Evolutionary conservation across 2,888 invertebrate genomes (phyloP).

Genomic region (Encarsia formosa): DNA sequence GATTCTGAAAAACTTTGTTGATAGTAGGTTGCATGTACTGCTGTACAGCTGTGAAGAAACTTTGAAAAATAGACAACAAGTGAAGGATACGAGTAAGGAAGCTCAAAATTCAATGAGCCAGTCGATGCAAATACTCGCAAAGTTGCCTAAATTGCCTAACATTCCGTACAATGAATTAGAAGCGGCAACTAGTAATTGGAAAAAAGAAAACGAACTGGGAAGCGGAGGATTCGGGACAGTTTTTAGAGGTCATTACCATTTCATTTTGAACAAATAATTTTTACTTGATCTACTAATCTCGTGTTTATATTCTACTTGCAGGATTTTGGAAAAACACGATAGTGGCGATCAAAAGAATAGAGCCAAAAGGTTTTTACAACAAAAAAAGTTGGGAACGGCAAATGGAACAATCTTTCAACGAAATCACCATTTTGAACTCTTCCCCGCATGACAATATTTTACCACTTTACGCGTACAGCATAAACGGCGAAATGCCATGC

Average conservation of each 20-base stretch:
- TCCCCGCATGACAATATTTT: slow-evolving; percentile 89
- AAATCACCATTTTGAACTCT: slow-evolving; percentile 72
- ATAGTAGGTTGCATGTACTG: neutral
- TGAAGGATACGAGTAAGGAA: too few relatives aligned
- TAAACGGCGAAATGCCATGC: slow-evolving; percentile 76
- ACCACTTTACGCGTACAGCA: slow-evolving; percentile 80
- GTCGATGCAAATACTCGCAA: neutral
- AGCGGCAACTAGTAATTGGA: neutral
- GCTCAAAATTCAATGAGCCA: neutral
- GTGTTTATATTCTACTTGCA: neutral
- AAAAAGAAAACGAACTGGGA: neutral
- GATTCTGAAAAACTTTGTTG: slow-evolving; percentile 51
- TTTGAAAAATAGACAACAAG: neutral
- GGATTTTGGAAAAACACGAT: slow-evolving; percentile 72
- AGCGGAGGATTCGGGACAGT: neutral
- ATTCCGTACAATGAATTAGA: neutral
- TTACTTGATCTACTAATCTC: neutral
- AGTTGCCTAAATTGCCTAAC: neutral
- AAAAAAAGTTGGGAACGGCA: slow-evolving; percentile 53
- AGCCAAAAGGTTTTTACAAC: slow-evolving; percentile 52
- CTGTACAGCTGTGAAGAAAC: neutral
- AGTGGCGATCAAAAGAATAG: slow-evolving; percentile 83
- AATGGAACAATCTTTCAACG: slow-evolving; percentile 65
- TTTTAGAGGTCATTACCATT: neutral
- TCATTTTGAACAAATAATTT: neutral